These are phyloP conservation scores for Drymonia ruficornis DNA, from an alignment of 2,888 invertebrate genomes.

Conservation along the genomic window DNA sequence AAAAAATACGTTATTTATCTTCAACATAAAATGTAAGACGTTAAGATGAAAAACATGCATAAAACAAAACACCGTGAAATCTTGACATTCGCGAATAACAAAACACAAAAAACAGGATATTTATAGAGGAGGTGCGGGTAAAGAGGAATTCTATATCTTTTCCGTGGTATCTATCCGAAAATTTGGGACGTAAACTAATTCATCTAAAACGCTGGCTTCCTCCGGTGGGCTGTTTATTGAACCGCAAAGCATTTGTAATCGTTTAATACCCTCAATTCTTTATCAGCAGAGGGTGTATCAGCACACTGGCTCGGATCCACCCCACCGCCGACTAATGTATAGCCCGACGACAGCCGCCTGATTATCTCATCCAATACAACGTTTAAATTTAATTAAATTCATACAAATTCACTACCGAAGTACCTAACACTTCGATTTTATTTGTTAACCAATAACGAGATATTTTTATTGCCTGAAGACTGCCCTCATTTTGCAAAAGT, in stretches of 20 bases:
- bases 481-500: conserved; percentile 36
- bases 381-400: conserved; percentile 49
- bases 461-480: conserved; percentile 41
- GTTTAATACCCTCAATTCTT: conserved; percentile 85
- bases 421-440: conserved; percentile 32
- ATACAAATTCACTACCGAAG: conserved; percentile 26
- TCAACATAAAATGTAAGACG: too few species aligned
- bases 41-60: too few species aligned
- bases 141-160: too few species aligned
- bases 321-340: conserved; percentile 66
- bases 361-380: conserved; percentile 60
- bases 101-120: too few species aligned
- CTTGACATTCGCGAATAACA: too few species aligned
- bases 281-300: conserved; percentile 74
- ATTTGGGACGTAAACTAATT: conserved; percentile 64
- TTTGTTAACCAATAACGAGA: conserved; percentile 38
- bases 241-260: conserved; percentile 85
- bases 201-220: conserved; percentile 67
- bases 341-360: conserved; percentile 74
- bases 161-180: conserved; percentile 8
- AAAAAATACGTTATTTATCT: too few species aligned
- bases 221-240: conserved; percentile 78
- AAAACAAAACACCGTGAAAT: too few species aligned
- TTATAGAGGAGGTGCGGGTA: too few species aligned
- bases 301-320: conserved; percentile 57